Conservation (phyloP, 1,140 invertebrate species). For the Pararge aegeria region DNA sequence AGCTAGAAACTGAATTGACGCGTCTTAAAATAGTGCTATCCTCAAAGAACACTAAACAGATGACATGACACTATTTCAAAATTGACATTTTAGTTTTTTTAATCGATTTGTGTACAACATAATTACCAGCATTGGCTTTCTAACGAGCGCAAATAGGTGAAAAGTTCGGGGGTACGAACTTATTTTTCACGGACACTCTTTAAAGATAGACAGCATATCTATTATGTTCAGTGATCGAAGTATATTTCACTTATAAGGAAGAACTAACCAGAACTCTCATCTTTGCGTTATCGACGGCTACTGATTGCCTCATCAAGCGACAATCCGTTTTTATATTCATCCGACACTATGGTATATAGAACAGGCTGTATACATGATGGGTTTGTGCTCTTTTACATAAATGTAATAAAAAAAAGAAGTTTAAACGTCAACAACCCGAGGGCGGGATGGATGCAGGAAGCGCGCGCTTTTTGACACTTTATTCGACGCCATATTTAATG, state of each 20-base stretch:
- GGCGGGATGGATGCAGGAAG: constrained; percentile 70
- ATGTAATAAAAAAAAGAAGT: constrained; percentile 45
- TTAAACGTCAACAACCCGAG: constrained; percentile 44
- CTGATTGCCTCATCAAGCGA: constrained; percentile 52
- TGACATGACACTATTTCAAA: too few relatives aligned
- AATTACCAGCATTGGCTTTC: too few relatives aligned
- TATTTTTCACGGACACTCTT: too few relatives aligned
- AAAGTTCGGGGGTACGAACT: too few relatives aligned
- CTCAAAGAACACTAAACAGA: too few relatives aligned
- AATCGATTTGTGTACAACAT: too few relatives aligned
- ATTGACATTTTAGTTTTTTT: too few relatives aligned
- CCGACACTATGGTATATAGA: constrained; percentile 44
- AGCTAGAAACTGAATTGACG: too few relatives aligned
- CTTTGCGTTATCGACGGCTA: constrained; percentile 59
- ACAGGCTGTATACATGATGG: constrained; percentile 42
- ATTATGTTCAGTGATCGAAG: too few relatives aligned
- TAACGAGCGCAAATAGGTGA: too few relatives aligned
- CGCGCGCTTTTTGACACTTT: constrained; percentile 28
- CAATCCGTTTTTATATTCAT: constrained; percentile 60
- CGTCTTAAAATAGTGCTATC: too few relatives aligned
- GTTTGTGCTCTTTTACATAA: constrained; percentile 34
- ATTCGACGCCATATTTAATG: neutral
- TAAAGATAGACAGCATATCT: too few relatives aligned
- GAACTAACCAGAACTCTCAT: constrained; percentile 74
- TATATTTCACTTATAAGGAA: constrained; percentile 1